phyloP scores from a whole-genome alignment of 2,888 invertebrate genomes.

The Agrotis segetum region DNA sequence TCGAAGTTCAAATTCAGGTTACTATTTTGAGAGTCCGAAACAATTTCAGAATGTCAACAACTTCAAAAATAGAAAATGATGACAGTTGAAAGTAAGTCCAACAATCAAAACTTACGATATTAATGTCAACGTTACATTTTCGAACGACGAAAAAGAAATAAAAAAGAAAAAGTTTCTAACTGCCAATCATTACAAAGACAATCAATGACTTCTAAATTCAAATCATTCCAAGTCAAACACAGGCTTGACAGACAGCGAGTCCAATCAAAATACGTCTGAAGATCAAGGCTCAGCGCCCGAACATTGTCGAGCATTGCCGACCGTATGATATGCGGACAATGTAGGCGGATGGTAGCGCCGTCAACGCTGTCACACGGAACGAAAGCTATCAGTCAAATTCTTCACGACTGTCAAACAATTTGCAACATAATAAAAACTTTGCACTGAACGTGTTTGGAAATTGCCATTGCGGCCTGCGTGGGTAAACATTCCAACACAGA shows the following conservation, averaged over 20 bases:
- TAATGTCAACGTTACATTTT: no score
- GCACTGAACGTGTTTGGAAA: slow-evolving; percentile 51
- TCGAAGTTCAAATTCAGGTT: no score
- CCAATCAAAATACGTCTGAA: slow-evolving; percentile 53
- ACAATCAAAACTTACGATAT: neutral
- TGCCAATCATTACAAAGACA: neutral
- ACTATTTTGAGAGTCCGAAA: neutral
- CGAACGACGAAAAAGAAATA: neutral
- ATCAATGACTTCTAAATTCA: slow-evolving; percentile 1
- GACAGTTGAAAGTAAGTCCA: neutral
- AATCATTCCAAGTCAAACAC: slow-evolving; percentile 31
- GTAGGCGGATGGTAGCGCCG: slow-evolving; percentile 64
- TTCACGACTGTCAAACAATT: slow-evolving; percentile 85
- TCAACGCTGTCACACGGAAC: slow-evolving; percentile 80
- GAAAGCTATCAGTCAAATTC: slow-evolving; percentile 85
- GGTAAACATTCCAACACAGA: neutral
- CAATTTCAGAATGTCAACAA: neutral
- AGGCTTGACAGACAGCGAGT: slow-evolving; percentile 47
- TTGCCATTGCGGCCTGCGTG: slow-evolving; percentile 19
- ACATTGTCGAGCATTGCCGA: slow-evolving; percentile 47
- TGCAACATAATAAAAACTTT: slow-evolving; percentile 80
- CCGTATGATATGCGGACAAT: slow-evolving; percentile 73
- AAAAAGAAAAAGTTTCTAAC: neutral
- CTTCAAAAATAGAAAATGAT: neutral
- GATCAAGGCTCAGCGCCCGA: slow-evolving; percentile 64